These are phyloP conservation scores for Perognathus longimembris DNA, from an alignment of 2,113 vertebrate genomes.

Conservation along the genomic window DNA sequence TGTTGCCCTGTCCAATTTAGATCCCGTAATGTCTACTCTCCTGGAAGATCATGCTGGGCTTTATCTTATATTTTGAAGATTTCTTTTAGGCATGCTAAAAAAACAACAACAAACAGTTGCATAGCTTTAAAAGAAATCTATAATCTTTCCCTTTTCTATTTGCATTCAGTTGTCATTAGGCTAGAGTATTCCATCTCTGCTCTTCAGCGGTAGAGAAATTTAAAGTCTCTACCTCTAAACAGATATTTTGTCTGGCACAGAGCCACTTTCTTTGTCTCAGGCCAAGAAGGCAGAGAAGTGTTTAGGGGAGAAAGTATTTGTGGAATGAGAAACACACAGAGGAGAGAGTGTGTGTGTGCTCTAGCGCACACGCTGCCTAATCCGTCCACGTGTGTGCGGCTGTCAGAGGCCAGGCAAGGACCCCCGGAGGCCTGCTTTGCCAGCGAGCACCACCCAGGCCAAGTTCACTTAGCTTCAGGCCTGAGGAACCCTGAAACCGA, in stretches of 20 bases:
- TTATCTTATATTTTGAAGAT: slow-evolving; percentile 21
- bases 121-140: background rate
- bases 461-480: background rate
- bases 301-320: slow-evolving; percentile 64
- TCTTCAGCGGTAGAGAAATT: slow-evolving; percentile 39
- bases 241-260: slow-evolving; percentile 64
- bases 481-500: background rate
- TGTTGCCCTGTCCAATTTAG: slow-evolving; percentile 3
- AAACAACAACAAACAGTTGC: background rate
- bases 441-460: background rate
- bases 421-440: background rate
- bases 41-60: slow-evolving; percentile 60
- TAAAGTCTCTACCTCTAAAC: slow-evolving; percentile 65
- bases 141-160: slow-evolving; percentile 26
- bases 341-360: slow-evolving; percentile 43
- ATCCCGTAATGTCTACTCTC: slow-evolving; percentile 44
- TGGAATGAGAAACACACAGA: slow-evolving; percentile 68
- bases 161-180: slow-evolving; percentile 48
- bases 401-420: background rate
- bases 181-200: slow-evolving; percentile 48
- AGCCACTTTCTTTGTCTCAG: slow-evolving; percentile 17
- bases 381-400: slow-evolving; percentile 45
- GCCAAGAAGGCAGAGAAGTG: slow-evolving; percentile 50
- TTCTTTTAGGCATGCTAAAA: slow-evolving; percentile 38
- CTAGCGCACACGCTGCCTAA: slow-evolving; percentile 35